Percentiles rank a stretch among this genome's conserved stretches.
Evolutionary conservation across 2,888 invertebrate species (phyloP).

Genomic region (Spilosoma lubricipeda): DNA sequence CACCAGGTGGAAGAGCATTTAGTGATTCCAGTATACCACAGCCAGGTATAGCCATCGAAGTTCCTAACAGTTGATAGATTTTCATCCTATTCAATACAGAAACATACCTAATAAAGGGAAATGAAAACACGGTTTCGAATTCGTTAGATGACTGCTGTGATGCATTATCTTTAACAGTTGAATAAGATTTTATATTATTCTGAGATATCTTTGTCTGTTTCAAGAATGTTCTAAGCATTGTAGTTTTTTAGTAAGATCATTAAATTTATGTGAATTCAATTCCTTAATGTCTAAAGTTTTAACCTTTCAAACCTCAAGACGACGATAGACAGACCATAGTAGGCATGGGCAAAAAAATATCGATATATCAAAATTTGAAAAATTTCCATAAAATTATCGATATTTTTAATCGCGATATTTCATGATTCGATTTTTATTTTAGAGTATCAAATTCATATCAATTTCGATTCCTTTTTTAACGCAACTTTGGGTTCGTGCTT

Average conservation of each 20-base stretch:
- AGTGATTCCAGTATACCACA: conserved; percentile 73
- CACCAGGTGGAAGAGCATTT: conserved; percentile 63
- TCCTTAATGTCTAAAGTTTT: not conserved
- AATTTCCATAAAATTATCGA: no score
- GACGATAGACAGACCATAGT: no score
- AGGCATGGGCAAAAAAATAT: no score
- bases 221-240: conserved; percentile 33
- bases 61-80: conserved; percentile 79
- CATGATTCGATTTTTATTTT: no score
- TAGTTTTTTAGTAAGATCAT: not conserved
- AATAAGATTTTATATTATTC: conserved; percentile 23
- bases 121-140: conserved; percentile 76
- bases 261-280: not conserved
- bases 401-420: no score
- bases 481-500: no score
- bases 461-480: no score
- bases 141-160: conserved; percentile 25
- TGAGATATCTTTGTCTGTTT: conserved; percentile 10
- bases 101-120: conserved; percentile 78
- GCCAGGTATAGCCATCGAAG: conserved; percentile 73
- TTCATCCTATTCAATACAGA: conserved; percentile 84
- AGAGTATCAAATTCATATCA: no score
- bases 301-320: no score
- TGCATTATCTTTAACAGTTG: conserved; percentile 27
- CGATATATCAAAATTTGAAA: no score